Base-by-base conservation (phyloP, 35 echinoderm and acorn worm species). In the Diadema setosum region DNA sequence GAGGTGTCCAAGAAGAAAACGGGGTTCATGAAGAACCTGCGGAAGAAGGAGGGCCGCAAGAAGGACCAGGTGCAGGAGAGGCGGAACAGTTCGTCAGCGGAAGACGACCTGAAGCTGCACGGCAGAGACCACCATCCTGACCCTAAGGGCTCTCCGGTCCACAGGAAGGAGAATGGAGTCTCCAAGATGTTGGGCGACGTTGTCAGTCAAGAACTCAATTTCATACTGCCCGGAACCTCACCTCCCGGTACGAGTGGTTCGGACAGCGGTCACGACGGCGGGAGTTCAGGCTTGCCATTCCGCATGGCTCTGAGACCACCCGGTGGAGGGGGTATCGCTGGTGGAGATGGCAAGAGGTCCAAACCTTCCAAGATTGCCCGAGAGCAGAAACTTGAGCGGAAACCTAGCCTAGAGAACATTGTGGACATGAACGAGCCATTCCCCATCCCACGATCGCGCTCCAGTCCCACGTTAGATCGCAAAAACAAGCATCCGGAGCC, bases 241-340 rank as follows among this genome's bases (percentile, higher is more conserved):
- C 64, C 44, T 61, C 39, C 37, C 18, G 73, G 65, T 35, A 48
- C 73, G 20, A 65, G 61, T 33, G 59, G 64, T 31, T 58, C 56
- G 0, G 87, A 94, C 18, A 57, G 50, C 36, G 34, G 83, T 21
- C 40, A 45, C 8, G 52, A 88, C 33, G n/a, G 49, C 41, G 37
- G 56, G 16, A 61, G 55, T 40, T 81, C 93, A 20, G 88, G 76
- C 17, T 32, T 70, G 42, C 64, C 29, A 11, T 55, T 18, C 2
- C 40, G 94, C n/a, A 34, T 63, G 17, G 94, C 94, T 2, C 70
- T 96, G 18, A 87, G 80, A 56, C 94, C 94, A 1, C 94, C 94
- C 1, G 46, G 44, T 9, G 17, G 55, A 15, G 31, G 59, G 3
- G 59, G 87, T 67, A 1, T 12, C 29, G 37, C 44, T 35, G 84